Base-by-base conservation (phyloP, 2,888 invertebrate species). In the Callimorpha dominula region DNA sequence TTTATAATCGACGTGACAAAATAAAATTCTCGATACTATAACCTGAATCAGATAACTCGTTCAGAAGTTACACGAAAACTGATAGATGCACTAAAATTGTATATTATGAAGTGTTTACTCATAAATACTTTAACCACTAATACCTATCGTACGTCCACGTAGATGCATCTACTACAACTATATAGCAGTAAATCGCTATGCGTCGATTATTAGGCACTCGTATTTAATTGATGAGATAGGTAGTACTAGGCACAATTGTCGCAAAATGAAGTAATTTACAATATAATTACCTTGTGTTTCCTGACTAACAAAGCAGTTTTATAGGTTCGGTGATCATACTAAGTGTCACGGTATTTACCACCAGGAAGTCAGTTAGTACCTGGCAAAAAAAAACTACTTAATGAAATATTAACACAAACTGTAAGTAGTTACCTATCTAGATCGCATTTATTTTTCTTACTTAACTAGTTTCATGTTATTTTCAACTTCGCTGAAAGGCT, bases 181-280 rank as follows among this genome's bases (percentile, higher is more conserved):
- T 11, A 40, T 15, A 40, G 52, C 52, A 52, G 15, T 20, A 40
- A 52, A 66, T n/a, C 66, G 64, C 73, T 68, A 50, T 20, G 60
- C 68, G 65, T 6, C 62, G 72, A 72, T 77, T 76, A 65, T 79
- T 15, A 54, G 62, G 65, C 69, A 77, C 80, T 80, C 70, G 72
- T 66, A 77, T 54, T 9, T 64, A 12, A 57, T 46, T 8, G 43
- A 57, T 20, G 57, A n/a, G 9, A 20, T 9, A 4, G 12, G 57
- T 20, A 20, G 9, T 20, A 57, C 9, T 57, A 11, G 11, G 11
- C 2, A 57, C 20, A 9, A 54, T n/a, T 54, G 54, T 54, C 54
- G 9, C 3, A 2, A n/a, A n/a, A 54, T 54, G 5, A 9, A 54
- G n/a, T 17, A 54, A 54, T 20, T 9, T 54, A 54, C 8, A n/a